Evolutionary conservation across 2,113 vertebrate species (phyloP), one percentile per base, ranked within the genome.

Genomic region (Cyanoderma ruficeps): DNA sequence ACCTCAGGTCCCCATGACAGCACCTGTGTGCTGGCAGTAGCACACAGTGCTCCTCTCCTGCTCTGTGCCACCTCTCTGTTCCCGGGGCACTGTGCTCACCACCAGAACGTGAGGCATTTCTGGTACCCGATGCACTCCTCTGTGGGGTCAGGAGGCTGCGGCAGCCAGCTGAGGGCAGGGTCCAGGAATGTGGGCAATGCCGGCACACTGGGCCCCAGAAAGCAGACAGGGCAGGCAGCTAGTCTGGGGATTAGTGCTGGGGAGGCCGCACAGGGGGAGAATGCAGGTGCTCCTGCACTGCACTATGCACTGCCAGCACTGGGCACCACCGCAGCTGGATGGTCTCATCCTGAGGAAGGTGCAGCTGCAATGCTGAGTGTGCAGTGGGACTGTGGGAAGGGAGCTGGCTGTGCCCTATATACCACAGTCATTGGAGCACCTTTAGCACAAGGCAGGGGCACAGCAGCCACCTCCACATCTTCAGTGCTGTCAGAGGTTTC

Each of bases 261-360:
- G 64, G 78, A 82, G 74, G 60, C 55, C 2, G 0, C 47, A 7
- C 2, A 2, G 11, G 4, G 61, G 61, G 15, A 50, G 17, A 76
- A 20, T 37, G 25, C 28, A 2, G 10, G 25, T 2, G 23, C 42
- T 46, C 49, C 72, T 28, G 39, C 60, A 41, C 39, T 14, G 7
- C 4, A 2, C 12, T 2, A 5, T 24, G 49, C 33, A 33, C 63
- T n/a, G 16, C 39, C 64, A 64, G 63, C 81, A 13, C 67, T 15
- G 3, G 28, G 39, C 53, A 60, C 16, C 60, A 22, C 47, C 0
- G 0, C 56, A 44, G 77, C 53, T 0, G 0, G 15, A 7, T 1
- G 11, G n/a, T 8, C 20, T 64, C 44, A 60, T 15, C 33, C 46
- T 28, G 33, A 7, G 21, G 31, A 12, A 1, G 3, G 64, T 21